Evolutionary conservation across 1,140 invertebrate species (phyloP), one percentile per base, ranked within the genome.

Genomic region (Nomia melanderi): DNA sequence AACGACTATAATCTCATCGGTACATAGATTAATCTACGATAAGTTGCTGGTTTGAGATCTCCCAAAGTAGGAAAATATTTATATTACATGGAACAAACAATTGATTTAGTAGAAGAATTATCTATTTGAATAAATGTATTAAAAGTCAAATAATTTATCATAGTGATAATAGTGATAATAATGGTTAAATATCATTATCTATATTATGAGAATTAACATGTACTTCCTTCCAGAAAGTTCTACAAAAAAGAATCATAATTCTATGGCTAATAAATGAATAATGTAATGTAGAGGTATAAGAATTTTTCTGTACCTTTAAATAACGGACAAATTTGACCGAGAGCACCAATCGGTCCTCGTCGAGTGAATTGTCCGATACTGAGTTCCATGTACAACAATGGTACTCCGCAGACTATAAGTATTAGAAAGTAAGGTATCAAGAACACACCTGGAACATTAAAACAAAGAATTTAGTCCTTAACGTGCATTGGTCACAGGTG

Each of bases 381-480:
- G 63, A 97, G 90, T 90, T 97, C 96, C 96, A 97, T 96, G 88
- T 96, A 96, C n/a, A 97, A 92, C 91, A 97, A 93, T 1, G 96
- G 96, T 67, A 97, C 94, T 56, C 96, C 96, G 89, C 96, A 97
- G 83, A 96, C 93, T 80, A 96, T 87, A 88, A 97, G 94, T 89
- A 96, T 96, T 89, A 97, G 94, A 90, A 96, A 96, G 91, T 97
- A 97, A 81, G 96, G 96, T 89, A 97, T 95, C 84, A 97, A 93
- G 92, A 97, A 97, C 65, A 96, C 96, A 88, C 96, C 96, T 97
- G 93, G 65, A 94, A 94, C 65, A 17, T 50, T 27, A 9, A 5
- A 75, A 23, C 6, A 33, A 66, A 57, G 1, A 2, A 25, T 25
- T 41, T 2, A 44, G 11, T 44, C 41, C 1, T 14, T 53, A 44